Base-by-base conservation (phyloP, 2,888 invertebrate genomes). In the Drosophila pegasa region DNA sequence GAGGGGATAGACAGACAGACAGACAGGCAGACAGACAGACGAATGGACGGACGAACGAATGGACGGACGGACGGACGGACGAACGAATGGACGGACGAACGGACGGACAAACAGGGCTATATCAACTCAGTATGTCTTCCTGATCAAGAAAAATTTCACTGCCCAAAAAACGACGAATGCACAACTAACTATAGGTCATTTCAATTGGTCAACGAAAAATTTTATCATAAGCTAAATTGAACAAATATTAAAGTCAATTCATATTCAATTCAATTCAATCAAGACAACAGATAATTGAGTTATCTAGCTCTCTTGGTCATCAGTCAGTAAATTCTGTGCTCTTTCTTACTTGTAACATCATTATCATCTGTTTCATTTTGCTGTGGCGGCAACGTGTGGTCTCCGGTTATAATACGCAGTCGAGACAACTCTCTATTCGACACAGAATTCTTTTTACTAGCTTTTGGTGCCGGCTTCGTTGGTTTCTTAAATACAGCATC, bases 401-500 rank as follows among this genome's bases (percentile, higher is more conserved):
- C 25, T 2, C 7, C 10, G 12, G 62, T 33, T 5, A 20, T 50
- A 3, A 64, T 64, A 0, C 3, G 38, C 29, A 75, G 20, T 0
- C 8, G 12, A 0, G 22, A 0, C 22, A 43, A 29, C 5, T 6
- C 25, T 2, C 0, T 48, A 14, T 1, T 2, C 8, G 40, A 35
- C 5, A 6, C 2, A 0, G 55, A 35, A 0, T 10, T 20, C 2
- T 18, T 12, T 48, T 33, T 33, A 20, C 1, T 14, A 5, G 8
- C 14, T 48, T 37, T 37, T 7, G 70, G 80, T 2, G 71, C 68
- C 14, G 75, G 75, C 2, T 25, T 18, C 2, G 20, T 3, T 12
- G 81, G 79, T 56, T 76, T 78, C 38, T 88, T 88, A 12, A 78
- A 79, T 7, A 71, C 18, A n/a, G 55, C 60, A 37, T 64, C 41